These are phyloP conservation scores for Erpobdella octoculata DNA, from an alignment of 2,888 invertebrate genomes.

Conservation along the genomic window DNA sequence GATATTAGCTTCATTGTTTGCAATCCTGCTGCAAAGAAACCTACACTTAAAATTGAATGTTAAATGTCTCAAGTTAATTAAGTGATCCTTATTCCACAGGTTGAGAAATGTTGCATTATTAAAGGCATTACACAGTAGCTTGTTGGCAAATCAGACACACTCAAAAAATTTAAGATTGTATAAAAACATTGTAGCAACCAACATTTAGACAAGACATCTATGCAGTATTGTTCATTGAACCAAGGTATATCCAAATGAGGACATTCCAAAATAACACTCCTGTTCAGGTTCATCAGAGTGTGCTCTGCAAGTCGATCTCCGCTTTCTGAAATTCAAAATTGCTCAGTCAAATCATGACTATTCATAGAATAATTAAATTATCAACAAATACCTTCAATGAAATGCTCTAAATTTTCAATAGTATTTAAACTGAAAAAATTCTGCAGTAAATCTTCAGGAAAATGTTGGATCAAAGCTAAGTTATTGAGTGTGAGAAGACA, in stretches of 20 bases:
- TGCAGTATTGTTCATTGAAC: conserved; percentile 62
- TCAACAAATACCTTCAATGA: neutral
- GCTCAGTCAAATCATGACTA: neutral
- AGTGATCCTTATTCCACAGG: too few relatives aligned
- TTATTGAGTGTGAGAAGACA: neutral
- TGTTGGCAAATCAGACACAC: too few relatives aligned
- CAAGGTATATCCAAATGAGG: conserved; percentile 62
- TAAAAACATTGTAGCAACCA: too few relatives aligned
- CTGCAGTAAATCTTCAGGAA: neutral
- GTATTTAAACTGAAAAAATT: conserved; percentile 12
- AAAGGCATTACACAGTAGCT: too few relatives aligned
- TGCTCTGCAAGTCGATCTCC: conserved; percentile 38
- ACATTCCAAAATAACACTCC: conserved; percentile 61
- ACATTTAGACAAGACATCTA: conserved; percentile 40
- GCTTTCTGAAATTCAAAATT: neutral
- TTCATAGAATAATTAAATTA: neutral
- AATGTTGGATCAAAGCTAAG: neutral
- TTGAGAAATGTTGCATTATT: too few relatives aligned
- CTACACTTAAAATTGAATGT: too few relatives aligned
- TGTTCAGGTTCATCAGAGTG: conserved; percentile 60
- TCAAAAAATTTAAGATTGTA: too few relatives aligned
- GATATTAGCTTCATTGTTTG: too few relatives aligned
- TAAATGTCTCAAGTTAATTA: too few relatives aligned
- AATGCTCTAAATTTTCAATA: neutral
- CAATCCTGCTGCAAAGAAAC: too few relatives aligned